A percentile compares a stretch with the other conserved stretches of the same genome.
Evolutionary conservation across 2,888 invertebrate species (phyloP).

Genomic region (Stratiomys singularior): DNA sequence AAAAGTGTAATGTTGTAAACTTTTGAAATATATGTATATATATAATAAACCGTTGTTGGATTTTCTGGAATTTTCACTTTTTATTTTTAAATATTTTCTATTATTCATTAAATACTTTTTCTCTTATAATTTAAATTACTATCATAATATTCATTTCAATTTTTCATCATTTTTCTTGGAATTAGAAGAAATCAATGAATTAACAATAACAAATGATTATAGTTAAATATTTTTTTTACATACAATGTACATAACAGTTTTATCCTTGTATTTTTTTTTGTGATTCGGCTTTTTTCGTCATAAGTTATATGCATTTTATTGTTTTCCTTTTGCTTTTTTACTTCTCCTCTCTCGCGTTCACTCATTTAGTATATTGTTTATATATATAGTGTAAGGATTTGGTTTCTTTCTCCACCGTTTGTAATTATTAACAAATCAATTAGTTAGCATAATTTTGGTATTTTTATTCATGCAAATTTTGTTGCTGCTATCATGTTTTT

Average conservation of each 20-base stretch:
- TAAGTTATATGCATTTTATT: conserved; percentile 31
- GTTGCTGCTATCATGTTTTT: conserved; percentile 6
- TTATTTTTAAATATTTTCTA: conserved; percentile 21
- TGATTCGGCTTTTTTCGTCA: conserved; percentile 2
- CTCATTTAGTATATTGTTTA: background rate
- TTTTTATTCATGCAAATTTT: background rate
- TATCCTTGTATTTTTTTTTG: conserved; percentile 18
- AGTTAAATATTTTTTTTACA: conserved; percentile 52
- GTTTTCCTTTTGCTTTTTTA: conserved; percentile 2
- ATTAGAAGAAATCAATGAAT: conserved; percentile 48
- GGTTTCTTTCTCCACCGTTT: background rate
- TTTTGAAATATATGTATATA: conserved; percentile 25
- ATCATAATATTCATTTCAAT: conserved; percentile 39
- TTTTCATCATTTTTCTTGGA: conserved; percentile 43
- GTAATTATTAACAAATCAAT: conserved; percentile 25
- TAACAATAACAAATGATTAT: conserved; percentile 51
- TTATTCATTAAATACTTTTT: conserved; percentile 33
- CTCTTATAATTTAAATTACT: conserved; percentile 39
- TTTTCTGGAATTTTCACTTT: background rate
- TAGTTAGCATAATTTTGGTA: conserved; percentile 20
- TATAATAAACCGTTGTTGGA: conserved; percentile 4
- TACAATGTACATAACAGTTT: conserved; percentile 51
- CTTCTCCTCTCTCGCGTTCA: conserved; percentile 1
- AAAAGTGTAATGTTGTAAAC: conserved; percentile 16
- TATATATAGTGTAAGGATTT: conserved; percentile 30